Base-by-base conservation (phyloP, 2,113 vertebrate species). In the Prunella fulvescens region DNA sequence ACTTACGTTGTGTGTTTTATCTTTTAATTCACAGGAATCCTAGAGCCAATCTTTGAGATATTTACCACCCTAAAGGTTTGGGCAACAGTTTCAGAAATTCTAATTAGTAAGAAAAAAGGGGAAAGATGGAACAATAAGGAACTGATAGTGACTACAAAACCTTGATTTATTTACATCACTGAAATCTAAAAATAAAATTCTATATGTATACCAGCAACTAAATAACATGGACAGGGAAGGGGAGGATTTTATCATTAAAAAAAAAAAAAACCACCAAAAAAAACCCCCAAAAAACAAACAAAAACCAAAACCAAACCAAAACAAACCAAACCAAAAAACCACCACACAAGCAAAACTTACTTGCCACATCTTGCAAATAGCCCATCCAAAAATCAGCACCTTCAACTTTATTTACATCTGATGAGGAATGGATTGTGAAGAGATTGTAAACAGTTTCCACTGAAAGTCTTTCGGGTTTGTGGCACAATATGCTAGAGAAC, bases 301-400 rank as follows among this genome's bases (percentile, higher is more conserved):
- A 24, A 23, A 44, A 88, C 39, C 29, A 33, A 3, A 6, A 20
- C n/a, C 15, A 23, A 26, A 23, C 13, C 22, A 24, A n/a, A 10
- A 23, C 6, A n/a, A 54, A 19, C 19, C 31, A 54, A 54, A 6
- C 19, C 15, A 25, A n/a, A 5, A 94, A n/a, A n/a, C n/a, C n/a
- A n/a, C n/a, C n/a, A n/a, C n/a, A n/a, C n/a, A n/a, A n/a, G n/a
- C n/a, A n/a, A n/a, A n/a, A n/a, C 97, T 96, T 97, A 99, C 99
- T 98, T 97, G 98, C 98, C 90, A 98, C 96, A 88, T 98, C 98
- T 76, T 98, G 90, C 92, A 99, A 97, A 82, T 99, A 99, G 93
- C 96, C 95, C 74, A 97, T 98, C 99, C 99, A 99, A 97, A 98
- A 99, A 47, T 77, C 83, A 85, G 97, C 35, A 53, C 97, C 76